Conservation (phyloP, 2,888 invertebrate species). For the Elmis aenea region DNA sequence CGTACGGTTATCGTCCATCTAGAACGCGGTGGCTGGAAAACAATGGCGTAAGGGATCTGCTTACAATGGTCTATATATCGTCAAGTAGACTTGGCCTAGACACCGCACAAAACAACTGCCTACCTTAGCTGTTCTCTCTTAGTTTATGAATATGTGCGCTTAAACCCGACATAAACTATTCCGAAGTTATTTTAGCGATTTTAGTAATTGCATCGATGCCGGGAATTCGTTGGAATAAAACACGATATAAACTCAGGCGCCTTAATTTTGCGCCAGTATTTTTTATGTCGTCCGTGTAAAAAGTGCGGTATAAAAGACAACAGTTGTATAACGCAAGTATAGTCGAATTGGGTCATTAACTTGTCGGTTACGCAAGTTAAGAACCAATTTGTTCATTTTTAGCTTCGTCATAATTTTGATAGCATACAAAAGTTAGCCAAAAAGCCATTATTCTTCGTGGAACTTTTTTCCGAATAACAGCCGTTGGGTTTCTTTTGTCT, state of each 20-base stretch:
- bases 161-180: slow-evolving; percentile 11
- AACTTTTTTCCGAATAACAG: slow-evolving; percentile 1
- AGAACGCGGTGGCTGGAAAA: slow-evolving; percentile 30
- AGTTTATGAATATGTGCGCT: slow-evolving; percentile 12
- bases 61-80: slow-evolving; percentile 38
- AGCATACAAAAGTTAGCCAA: slow-evolving; percentile 1
- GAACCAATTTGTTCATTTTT: slow-evolving; percentile 8
- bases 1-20: slow-evolving; percentile 34
- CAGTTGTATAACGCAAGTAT: too few relatives aligned
- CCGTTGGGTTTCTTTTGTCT: not conserved
- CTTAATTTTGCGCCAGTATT: too few relatives aligned
- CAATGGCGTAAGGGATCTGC: slow-evolving; percentile 38
- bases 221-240: too few relatives aligned
- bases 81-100: slow-evolving; percentile 24
- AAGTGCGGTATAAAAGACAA: too few relatives aligned
- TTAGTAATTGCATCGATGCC: too few relatives aligned
- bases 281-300: too few relatives aligned
- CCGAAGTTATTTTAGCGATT: too few relatives aligned
- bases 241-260: too few relatives aligned
- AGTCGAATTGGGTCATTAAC: slow-evolving; percentile 9
- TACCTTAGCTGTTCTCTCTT: slow-evolving; percentile 10
- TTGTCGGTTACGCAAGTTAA: slow-evolving; percentile 7
- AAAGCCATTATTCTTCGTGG: slow-evolving; percentile 3
- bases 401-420: slow-evolving; percentile 2
- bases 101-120: slow-evolving; percentile 14